A percentile compares a stretch with the other conserved stretches of the same genome.
Evolutionary conservation across 2,113 vertebrate genomes (phyloP).

Genomic region (Muntiacus reevesi): DNA sequence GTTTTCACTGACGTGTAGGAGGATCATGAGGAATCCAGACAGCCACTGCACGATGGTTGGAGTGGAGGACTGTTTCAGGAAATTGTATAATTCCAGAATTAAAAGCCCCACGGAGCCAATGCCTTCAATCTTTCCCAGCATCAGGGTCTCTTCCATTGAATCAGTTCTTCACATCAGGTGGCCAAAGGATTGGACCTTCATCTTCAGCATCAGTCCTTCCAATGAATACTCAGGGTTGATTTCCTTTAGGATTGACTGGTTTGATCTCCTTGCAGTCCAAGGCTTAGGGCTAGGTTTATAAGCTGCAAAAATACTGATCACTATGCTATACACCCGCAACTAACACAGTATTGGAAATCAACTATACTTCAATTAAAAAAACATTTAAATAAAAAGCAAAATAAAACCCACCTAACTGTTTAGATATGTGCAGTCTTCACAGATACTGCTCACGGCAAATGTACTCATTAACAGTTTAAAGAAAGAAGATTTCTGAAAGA

Average conservation of each 20-base stretch:
- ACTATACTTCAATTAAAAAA: not conserved
- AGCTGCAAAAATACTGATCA: not conserved
- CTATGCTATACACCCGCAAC: not conserved
- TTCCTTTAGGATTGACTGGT: not conserved
- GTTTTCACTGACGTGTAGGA: rapidly evolving
- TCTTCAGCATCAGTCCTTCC: not conserved
- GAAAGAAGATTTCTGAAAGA: not conserved
- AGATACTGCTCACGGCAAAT: not conserved
- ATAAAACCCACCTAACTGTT: not conserved
- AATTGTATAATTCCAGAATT: not conserved
- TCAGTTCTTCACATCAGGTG: not conserved
- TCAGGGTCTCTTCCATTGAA: not conserved
- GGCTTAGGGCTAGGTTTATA: not conserved
- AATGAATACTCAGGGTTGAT: not conserved
- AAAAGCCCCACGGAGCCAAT: not conserved
- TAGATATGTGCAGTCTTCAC: not conserved
- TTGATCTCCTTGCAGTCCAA: not conserved
- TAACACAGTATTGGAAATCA: not conserved
- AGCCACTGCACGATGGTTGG: rapidly evolving
- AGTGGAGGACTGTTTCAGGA: not conserved
- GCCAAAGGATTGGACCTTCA: not conserved
- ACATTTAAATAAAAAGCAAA: not conserved
- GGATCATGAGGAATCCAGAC: rapidly evolving
- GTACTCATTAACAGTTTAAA: not conserved
- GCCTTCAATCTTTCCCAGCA: not conserved